Conservation (phyloP, 2,797 vertebrate species). For the Lacerta viridis region DNA sequence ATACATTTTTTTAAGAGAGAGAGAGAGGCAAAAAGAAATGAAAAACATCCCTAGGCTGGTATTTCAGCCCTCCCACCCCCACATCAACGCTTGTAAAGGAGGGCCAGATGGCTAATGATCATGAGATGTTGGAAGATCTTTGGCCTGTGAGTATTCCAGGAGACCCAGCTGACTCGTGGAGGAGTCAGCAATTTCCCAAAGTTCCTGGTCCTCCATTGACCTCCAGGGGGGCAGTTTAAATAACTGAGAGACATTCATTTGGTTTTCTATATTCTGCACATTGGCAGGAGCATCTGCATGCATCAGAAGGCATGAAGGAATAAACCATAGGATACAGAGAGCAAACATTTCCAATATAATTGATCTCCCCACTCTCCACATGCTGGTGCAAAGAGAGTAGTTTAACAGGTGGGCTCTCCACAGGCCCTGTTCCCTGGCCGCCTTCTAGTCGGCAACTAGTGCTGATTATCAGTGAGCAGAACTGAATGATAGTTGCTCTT, state of each 20-base stretch:
- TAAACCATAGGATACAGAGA: fast-evolving
- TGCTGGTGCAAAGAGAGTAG: not conserved
- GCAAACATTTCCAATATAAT: not conserved
- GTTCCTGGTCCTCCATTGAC: not conserved
- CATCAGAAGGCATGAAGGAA: conserved; percentile 3
- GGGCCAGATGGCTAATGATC: conserved; percentile 31
- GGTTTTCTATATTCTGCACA: not conserved
- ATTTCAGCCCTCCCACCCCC: not conserved
- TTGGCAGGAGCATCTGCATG: not conserved
- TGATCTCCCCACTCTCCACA: not conserved
- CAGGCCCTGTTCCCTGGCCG: too few species aligned
- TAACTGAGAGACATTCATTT: not conserved
- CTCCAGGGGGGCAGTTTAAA: not conserved
- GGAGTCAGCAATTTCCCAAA: conserved; percentile 15
- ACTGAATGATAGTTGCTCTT: not conserved
- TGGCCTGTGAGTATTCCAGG: conserved; percentile 4
- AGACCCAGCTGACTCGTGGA: conserved; percentile 20
- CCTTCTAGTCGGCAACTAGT: too few species aligned
- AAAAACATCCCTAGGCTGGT: not conserved
- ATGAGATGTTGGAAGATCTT: not conserved
- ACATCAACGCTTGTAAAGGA: not conserved
- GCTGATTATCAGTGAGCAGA: not conserved
- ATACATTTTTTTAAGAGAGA: too few species aligned
- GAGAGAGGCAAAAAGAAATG: not conserved
- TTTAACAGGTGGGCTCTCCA: not conserved